These are phyloP conservation scores for Ahaetulla prasina DNA, from an alignment of 2,113 vertebrate species.

Conservation along the genomic window DNA sequence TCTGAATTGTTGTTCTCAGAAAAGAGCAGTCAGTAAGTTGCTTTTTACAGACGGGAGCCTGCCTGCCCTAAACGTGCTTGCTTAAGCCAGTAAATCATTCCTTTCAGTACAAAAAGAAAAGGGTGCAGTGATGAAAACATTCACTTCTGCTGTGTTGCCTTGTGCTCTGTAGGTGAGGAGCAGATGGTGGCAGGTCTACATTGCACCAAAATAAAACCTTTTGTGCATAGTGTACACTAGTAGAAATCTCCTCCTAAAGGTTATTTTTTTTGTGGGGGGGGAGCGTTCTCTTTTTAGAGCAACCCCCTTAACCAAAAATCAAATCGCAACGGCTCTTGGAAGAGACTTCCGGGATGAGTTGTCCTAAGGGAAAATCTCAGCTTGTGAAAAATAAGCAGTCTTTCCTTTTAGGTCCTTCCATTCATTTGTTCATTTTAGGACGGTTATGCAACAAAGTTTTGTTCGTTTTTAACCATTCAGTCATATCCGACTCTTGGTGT, in stretches of 20 bases:
- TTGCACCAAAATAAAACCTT: not conserved
- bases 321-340: not conserved
- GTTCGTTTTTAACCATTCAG: not conserved
- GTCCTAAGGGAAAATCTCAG: not conserved
- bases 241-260: not conserved
- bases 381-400: not conserved
- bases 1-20: constrained; percentile 33
- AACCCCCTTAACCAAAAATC: not conserved
- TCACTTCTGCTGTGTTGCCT: constrained; percentile 1
- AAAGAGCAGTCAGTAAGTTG: constrained; percentile 31
- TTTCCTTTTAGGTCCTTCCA: not conserved
- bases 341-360: not conserved
- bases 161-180: constrained; percentile 14
- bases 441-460: not conserved
- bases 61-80: constrained; percentile 40
- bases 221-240: too few species aligned
- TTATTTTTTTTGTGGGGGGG: not conserved
- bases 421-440: not conserved
- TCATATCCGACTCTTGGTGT: not conserved
- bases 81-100: constrained; percentile 43
- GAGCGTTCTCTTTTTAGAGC: not conserved
- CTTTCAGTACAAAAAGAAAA: constrained; percentile 1
- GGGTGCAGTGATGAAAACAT: constrained; percentile 40
- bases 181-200: not conserved
- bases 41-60: constrained; percentile 26